These are phyloP conservation scores for Polyergus mexicanus DNA, from an alignment of 1,140 invertebrate species.

Conservation along the genomic window DNA sequence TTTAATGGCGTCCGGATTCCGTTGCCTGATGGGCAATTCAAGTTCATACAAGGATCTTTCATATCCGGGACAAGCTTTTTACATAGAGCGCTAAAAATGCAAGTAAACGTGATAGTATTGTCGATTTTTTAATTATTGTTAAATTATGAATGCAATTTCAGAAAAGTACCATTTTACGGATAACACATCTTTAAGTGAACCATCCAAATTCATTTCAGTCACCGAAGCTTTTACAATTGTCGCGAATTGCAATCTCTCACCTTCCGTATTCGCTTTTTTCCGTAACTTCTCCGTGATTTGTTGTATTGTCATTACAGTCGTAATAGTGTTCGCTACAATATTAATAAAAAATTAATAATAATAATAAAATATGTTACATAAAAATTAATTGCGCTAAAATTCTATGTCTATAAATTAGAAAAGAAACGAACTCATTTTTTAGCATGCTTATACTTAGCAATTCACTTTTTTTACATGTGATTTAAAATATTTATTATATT, in stretches of 20 bases:
- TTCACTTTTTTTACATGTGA: too few species aligned
- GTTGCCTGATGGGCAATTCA: conserved; percentile 84
- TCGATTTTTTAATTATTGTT: not conserved
- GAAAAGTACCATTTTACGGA: conserved; percentile 79
- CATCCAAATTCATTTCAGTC: conserved; percentile 85
- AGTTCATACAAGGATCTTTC: conserved; percentile 84
- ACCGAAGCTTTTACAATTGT: conserved; percentile 83
- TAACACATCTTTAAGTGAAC: conserved; percentile 64
- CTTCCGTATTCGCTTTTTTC: conserved; percentile 28
- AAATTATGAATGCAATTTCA: not conserved
- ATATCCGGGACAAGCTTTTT: conserved; percentile 75
- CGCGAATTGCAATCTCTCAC: conserved; percentile 82
- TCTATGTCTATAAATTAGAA: not conserved
- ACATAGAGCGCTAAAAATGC: conserved; percentile 80
- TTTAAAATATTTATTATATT: too few species aligned
- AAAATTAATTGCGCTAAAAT: not conserved
- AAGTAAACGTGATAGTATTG: not conserved
- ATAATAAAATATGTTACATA: not conserved
- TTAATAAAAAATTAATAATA: not conserved
- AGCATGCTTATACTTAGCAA: too few species aligned
- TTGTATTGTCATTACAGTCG: conserved; percentile 84
- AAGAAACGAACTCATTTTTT: too few species aligned
- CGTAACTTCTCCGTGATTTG: conserved; percentile 83
- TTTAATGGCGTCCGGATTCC: conserved; percentile 80
- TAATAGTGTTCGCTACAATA: conserved; percentile 82